Evolutionary conservation across 1,140 invertebrate species (phyloP), one percentile per base, ranked within the genome.

Genomic region (Drosophila virilis): DNA sequence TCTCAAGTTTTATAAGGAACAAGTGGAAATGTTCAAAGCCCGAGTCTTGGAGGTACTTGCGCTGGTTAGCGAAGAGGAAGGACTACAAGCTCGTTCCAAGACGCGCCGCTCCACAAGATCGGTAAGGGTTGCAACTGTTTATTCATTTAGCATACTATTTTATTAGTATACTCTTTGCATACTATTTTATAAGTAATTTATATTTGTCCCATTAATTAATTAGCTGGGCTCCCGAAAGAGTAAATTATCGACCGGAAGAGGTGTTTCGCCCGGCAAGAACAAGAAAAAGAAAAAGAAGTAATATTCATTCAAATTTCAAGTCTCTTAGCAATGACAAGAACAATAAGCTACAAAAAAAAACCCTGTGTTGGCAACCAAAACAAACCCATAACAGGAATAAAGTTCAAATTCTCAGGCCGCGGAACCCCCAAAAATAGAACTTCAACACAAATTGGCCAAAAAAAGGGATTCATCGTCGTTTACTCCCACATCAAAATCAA

Each of bases 291-390:
- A 75, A n/a, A 59, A 50, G n/a, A 57, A 60, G 8, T 62, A 33
- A 51, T 62, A 73, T 17, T 1, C 12, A 40, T 10, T 8, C 6
- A 66, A 83, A 77, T 58, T 45, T 43, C 2, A 28, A 33, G 62
- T 65, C n/a, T n/a, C 35, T 40, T 43, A 54, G 40, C 42, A 28
- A 32, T 22, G 13, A 22, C 10, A 7, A 17, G 9, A 35, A 45
- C 59, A 57, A 43, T 46, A 28, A 58, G 32, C 32, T 5, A 3
- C 9, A 22, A 48, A 48, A 10, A 12, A 50, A 61, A 66, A 66
- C 46, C 46, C 51, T 80, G 75, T 73, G 72, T 84, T 83, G 80
- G 73, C 73, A 84, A 83, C 72, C 80, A 45, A 80, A 83, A 80
- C 80, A 79, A 70, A 43, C 12, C 57, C 66, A 73, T 65, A 66